These are phyloP conservation scores for Apaloderma vittatum DNA, from an alignment of 2,113 vertebrate species.

Conservation along the genomic window DNA sequence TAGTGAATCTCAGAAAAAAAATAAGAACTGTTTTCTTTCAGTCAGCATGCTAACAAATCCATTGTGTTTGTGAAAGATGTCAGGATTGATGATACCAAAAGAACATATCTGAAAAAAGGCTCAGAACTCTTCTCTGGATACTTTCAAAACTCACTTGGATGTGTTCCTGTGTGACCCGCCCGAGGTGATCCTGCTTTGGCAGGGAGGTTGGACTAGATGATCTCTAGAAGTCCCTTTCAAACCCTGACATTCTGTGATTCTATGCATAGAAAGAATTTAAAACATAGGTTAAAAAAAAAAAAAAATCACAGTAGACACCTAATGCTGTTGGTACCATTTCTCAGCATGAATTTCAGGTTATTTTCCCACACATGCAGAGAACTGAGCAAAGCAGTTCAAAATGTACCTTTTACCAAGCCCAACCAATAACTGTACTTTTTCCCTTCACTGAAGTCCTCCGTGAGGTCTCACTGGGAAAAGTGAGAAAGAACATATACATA, in stretches of 20 bases:
- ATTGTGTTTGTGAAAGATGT: fast-evolving
- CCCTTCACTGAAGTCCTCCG: neutral
- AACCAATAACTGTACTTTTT: neutral
- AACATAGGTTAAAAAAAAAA: neutral
- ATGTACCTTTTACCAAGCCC: neutral
- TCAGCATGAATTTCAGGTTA: neutral
- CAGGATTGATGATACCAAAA: neutral
- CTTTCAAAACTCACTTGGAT: too few relatives aligned
- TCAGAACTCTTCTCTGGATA: too few relatives aligned
- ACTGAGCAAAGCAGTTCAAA: neutral
- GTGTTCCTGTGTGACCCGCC: too few relatives aligned
- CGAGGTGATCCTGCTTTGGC: too few relatives aligned
- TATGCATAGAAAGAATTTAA: neutral
- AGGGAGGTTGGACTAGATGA: too few relatives aligned
- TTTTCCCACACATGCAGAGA: neutral
- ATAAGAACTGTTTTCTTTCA: neutral
- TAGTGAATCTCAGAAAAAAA: neutral
- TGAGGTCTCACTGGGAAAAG: neutral
- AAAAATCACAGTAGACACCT: neutral
- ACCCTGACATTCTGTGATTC: too few relatives aligned
- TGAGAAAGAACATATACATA: neutral
- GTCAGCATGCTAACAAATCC: neutral
- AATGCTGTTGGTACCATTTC: neutral
- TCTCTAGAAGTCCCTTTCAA: too few relatives aligned
- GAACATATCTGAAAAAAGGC: neutral